Evolutionary conservation across 1,140 invertebrate species (phyloP).

Genomic region (Chlorops oryzae): DNA sequence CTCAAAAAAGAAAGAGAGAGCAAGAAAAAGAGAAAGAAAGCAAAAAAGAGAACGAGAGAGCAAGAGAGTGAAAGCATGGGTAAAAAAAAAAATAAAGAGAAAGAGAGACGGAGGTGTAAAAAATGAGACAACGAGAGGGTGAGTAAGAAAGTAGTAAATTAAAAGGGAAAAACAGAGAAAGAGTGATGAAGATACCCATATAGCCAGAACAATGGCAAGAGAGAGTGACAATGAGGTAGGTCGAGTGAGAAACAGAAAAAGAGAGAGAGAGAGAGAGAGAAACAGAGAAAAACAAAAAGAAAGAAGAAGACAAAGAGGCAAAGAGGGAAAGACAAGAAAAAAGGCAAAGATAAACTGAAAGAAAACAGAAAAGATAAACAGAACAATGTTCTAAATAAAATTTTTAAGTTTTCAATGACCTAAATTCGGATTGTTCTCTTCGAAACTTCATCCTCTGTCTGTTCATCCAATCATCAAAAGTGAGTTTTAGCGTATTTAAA

Average conservation of each 20-base stretch:
- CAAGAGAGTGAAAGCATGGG: background rate
- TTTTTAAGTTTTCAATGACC: background rate
- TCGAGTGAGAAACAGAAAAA: background rate
- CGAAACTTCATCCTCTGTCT: no score
- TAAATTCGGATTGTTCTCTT: no score
- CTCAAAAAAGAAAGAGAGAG: background rate
- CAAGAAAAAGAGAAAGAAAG: background rate
- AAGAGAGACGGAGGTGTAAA: background rate
- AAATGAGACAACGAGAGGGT: background rate
- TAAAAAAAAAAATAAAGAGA: background rate
- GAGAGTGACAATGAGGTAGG: background rate
- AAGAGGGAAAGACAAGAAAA: background rate
- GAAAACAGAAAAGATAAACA: background rate
- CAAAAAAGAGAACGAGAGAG: background rate
- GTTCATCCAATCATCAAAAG: conserved; percentile 12
- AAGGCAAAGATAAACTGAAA: background rate
- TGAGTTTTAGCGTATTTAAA: conserved; percentile 8
- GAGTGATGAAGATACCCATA: conserved; percentile 17
- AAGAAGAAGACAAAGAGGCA: no score
- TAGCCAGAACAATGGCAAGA: background rate
- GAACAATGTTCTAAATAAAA: background rate
- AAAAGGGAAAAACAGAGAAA: background rate
- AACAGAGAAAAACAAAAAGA: conserved; percentile 19
- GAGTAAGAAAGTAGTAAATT: background rate
- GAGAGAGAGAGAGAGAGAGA: background rate